phyloP scores from a whole-genome alignment of 1,140 invertebrate species.

The Bombus turneri region DNA sequence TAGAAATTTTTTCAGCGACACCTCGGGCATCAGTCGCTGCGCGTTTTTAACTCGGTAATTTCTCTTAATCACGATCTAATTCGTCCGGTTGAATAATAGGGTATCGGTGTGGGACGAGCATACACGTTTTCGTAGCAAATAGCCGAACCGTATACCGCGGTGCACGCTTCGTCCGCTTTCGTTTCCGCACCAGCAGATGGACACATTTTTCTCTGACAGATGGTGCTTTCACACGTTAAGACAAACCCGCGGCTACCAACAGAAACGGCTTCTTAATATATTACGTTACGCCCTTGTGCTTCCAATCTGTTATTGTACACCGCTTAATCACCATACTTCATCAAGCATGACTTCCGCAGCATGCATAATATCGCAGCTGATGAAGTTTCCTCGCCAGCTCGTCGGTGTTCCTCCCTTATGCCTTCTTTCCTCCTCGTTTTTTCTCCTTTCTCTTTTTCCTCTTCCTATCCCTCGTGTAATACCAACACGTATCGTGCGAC shows the following conservation, averaged over 20 bases:
- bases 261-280: constrained; percentile 61
- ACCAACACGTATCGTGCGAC: constrained; percentile 36
- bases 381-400: constrained; percentile 34
- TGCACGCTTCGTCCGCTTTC: background rate
- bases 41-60: background rate
- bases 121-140: constrained; percentile 31
- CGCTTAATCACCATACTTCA: constrained; percentile 64
- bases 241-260: constrained; percentile 55
- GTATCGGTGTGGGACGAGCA: constrained; percentile 24
- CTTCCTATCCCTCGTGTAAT: constrained; percentile 1
- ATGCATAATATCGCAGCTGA: constrained; percentile 50
- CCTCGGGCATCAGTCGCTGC: constrained; percentile 1
- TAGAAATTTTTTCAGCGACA: background rate
- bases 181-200: constrained; percentile 35
- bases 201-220: constrained; percentile 57
- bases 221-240: constrained; percentile 60
- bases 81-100: constrained; percentile 50
- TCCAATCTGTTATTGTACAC: constrained; percentile 63
- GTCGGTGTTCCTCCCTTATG: background rate
- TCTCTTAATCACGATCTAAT: constrained; percentile 43
- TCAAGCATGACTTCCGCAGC: constrained; percentile 57
- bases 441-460: background rate
- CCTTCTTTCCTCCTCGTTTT: background rate
- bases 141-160: background rate
- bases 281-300: constrained; percentile 54